Percentiles rank a stretch among this genome's conserved stretches.
Conservation (phyloP, 1,140 invertebrate genomes). For the Cherax destructor region DNA sequence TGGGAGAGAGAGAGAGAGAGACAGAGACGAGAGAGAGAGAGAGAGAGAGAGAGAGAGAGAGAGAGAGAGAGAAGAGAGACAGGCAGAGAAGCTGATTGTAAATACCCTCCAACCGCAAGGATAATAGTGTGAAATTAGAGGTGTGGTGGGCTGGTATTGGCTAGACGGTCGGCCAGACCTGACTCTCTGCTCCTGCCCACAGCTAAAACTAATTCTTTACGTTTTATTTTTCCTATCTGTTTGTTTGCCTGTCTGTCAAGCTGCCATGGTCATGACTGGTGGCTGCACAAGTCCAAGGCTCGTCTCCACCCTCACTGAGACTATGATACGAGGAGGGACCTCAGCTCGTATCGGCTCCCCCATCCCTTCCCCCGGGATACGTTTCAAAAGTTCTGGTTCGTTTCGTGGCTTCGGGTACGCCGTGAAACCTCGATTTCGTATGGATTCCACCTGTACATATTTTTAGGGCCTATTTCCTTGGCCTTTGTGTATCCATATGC, state of each 20-base stretch:
- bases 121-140: conserved; percentile 1
- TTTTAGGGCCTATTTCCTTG: no score
- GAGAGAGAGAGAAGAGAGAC: conserved; percentile 4
- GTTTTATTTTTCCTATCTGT: conserved; percentile 35
- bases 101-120: not conserved
- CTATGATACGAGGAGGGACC: conserved; percentile 19
- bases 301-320: not conserved
- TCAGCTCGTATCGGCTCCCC: not conserved
- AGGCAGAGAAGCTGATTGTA: not conserved
- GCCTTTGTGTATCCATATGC: no score
- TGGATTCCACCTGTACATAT: no score
- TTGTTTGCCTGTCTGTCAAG: conserved; percentile 42
- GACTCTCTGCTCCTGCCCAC: conserved; percentile 17
- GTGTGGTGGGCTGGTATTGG: not conserved
- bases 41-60: not conserved
- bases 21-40: not conserved
- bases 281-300: not conserved
- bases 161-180: not conserved
- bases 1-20: not conserved
- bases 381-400: no score
- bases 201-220: conserved; percentile 41
- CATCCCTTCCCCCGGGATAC: not conserved
- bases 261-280: conserved; percentile 35
- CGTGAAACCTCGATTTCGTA: no score
- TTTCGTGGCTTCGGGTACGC: no score